Evolutionary conservation across 2,888 invertebrate species (phyloP).

Genomic region (Latheticus oryzae): DNA sequence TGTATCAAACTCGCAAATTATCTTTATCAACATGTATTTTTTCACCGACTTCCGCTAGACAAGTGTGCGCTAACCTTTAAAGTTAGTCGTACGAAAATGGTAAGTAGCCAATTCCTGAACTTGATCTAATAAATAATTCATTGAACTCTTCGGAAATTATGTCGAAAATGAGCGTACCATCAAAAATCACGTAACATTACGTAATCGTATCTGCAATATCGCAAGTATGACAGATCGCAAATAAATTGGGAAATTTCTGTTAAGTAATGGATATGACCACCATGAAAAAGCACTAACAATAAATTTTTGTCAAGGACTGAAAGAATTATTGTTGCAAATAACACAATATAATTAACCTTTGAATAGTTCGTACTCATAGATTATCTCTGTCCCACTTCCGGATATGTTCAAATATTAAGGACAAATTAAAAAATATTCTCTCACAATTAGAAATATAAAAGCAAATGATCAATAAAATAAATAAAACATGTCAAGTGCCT

Average conservation of each 20-base stretch:
- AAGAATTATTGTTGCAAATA: constrained; percentile 3
- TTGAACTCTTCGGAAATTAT: constrained; percentile 5
- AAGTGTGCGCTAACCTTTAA: constrained; percentile 16
- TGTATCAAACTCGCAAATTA: constrained; percentile 15
- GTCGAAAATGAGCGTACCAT: neutral
- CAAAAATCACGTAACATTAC: constrained; percentile 10
- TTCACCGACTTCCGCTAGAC: constrained; percentile 12
- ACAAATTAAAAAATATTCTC: constrained; percentile 3
- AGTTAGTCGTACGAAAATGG: constrained; percentile 6
- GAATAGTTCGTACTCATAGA: constrained; percentile 1
- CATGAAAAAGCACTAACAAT: constrained; percentile 4
- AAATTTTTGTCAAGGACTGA: constrained; percentile 14
- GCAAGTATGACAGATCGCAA: constrained; percentile 5
- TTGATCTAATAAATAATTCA: constrained; percentile 25
- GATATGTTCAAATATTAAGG: no score
- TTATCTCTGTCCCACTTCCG: no score
- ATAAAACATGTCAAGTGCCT: no score
- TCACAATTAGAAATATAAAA: no score
- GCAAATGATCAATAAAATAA: no score
- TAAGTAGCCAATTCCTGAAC: constrained; percentile 9
- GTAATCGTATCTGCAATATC: neutral
- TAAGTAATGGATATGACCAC: no score
- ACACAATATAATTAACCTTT: constrained; percentile 8
- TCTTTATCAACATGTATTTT: constrained; percentile 8
- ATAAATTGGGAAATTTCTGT: no score